Evolutionary conservation across 2,888 invertebrate species (phyloP).

Genomic region (Euzophera pinguis): DNA sequence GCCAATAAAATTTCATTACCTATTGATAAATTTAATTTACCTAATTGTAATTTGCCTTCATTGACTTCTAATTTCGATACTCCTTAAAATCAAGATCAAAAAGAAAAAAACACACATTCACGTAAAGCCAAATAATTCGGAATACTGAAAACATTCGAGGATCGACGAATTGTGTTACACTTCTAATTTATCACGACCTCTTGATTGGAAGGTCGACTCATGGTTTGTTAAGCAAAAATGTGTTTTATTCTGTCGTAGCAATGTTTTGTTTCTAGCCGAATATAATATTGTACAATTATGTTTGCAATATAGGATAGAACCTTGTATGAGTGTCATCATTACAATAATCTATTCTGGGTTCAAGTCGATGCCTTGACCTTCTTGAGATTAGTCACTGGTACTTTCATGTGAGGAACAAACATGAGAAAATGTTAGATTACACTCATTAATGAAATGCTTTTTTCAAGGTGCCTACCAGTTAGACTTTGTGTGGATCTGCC

Average conservation of each 20-base stretch:
- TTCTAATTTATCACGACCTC: conserved; percentile 9
- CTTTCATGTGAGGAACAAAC: too few relatives aligned
- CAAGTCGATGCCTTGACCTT: too few relatives aligned
- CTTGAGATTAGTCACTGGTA: too few relatives aligned
- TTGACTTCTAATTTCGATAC: not conserved
- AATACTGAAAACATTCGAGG: conserved; percentile 3
- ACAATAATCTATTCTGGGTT: too few relatives aligned
- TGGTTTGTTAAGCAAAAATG: conserved; percentile 2
- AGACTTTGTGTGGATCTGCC: too few relatives aligned
- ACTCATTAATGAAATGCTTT: too few relatives aligned
- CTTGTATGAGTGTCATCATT: too few relatives aligned
- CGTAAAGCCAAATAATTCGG: not conserved
- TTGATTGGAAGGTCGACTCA: not conserved
- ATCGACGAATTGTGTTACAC: conserved; percentile 4
- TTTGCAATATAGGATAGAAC: too few relatives aligned
- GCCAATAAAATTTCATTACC: too few relatives aligned
- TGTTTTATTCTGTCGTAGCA: not conserved
- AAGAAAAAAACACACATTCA: not conserved
- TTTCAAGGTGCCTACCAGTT: too few relatives aligned
- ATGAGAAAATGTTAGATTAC: too few relatives aligned
- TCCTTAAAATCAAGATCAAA: not conserved
- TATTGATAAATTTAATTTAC: not conserved
- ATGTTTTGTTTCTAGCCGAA: not conserved
- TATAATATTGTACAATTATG: too few relatives aligned
- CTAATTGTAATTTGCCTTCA: not conserved